Percentiles rank a stretch among this genome's conserved stretches.
Conservation (phyloP, 2,797 vertebrate species). For the Leontopithecus rosalia region DNA sequence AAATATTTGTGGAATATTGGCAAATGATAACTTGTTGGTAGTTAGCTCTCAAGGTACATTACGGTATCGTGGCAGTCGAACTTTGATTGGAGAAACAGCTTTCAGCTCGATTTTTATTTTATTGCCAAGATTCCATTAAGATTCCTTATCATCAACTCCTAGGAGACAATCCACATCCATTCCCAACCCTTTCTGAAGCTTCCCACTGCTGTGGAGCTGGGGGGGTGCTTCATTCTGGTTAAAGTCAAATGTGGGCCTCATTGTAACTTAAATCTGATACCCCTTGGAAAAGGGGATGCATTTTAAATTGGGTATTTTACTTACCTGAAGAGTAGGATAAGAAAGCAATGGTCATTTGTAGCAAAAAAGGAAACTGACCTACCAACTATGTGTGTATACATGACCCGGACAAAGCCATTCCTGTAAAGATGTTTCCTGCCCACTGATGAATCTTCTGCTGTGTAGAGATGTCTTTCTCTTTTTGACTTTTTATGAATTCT, state of each 20-base stretch:
- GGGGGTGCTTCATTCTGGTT: background rate
- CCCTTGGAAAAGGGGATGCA: background rate
- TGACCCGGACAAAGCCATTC: background rate
- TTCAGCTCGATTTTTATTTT: constrained; percentile 17
- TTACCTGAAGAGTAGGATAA: background rate
- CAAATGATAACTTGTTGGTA: background rate
- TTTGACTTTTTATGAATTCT: background rate
- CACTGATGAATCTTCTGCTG: background rate
- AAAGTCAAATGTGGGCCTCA: constrained; percentile 24
- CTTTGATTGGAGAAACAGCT: constrained; percentile 15
- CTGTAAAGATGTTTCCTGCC: background rate
- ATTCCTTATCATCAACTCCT: background rate
- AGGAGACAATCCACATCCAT: background rate
- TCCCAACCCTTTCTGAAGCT: background rate
- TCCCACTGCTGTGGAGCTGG: background rate
- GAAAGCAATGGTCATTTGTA: background rate
- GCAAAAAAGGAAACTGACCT: background rate
- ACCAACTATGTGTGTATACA: background rate
- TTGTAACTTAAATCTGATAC: background rate
- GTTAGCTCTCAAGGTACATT: background rate
- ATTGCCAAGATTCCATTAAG: constrained; percentile 45
- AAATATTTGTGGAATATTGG: background rate
- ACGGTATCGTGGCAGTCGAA: background rate
- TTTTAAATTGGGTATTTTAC: background rate
- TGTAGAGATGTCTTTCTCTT: background rate